Evolutionary conservation across 2,113 vertebrate species (phyloP).

Genomic region (Galbula dea): DNA sequence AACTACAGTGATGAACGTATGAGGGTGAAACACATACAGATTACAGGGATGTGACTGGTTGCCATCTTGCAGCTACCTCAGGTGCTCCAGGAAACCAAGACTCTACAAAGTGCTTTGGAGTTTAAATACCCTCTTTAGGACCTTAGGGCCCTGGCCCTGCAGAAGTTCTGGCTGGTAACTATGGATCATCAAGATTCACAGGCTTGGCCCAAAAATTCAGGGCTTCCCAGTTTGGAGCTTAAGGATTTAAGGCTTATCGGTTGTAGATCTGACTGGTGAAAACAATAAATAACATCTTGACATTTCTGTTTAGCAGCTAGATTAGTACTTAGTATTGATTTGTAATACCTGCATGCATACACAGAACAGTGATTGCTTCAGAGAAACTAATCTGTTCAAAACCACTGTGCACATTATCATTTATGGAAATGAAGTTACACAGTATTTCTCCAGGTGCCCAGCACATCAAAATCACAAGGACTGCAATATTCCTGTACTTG

Average conservation of each 20-base stretch:
- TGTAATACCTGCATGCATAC: not conserved
- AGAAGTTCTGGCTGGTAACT: not conserved
- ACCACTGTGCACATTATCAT: too few relatives aligned
- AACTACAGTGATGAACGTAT: not conserved
- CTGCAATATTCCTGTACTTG: not conserved
- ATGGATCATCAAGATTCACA: not conserved
- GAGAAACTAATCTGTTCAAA: not conserved
- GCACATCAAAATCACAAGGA: not conserved
- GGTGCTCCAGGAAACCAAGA: not conserved
- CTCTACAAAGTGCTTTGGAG: not conserved
- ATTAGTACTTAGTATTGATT: not conserved
- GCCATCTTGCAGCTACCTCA: accelerated
- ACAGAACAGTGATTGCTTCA: not conserved
- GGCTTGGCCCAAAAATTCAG: not conserved
- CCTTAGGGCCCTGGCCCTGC: not conserved
- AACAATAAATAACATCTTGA: not conserved
- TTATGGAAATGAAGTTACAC: not conserved
- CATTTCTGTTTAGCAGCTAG: not conserved
- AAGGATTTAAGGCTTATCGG: not conserved
- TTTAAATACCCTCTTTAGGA: not conserved
- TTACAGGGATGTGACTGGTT: accelerated
- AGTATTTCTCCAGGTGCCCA: not conserved
- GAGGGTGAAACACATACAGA: not conserved
- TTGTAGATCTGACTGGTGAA: not conserved
- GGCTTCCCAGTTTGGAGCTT: not conserved